Evolutionary conservation across 2,888 invertebrate genomes (phyloP).

Genomic region (Polyommatus icarus): DNA sequence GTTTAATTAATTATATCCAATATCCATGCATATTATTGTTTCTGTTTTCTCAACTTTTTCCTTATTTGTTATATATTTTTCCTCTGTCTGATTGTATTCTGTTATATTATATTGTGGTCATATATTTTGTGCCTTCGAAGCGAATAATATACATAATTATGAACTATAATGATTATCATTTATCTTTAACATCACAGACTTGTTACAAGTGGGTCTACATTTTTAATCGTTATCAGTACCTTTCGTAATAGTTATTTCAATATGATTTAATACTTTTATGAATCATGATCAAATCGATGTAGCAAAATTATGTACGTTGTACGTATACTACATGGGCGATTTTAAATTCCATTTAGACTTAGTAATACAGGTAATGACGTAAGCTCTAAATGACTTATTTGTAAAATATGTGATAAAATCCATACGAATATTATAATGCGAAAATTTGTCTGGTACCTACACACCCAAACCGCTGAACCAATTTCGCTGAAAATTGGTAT

Average conservation of each 20-base stretch:
- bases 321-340: background rate
- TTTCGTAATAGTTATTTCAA: conserved; percentile 4
- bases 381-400: background rate
- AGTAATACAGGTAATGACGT: background rate
- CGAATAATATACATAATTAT: background rate
- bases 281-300: background rate
- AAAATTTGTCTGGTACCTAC: no score
- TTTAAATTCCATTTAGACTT: conserved; percentile 6
- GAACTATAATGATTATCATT: background rate
- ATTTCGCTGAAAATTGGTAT: no score
- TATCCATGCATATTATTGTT: background rate
- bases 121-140: background rate
- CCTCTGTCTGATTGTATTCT: background rate
- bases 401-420: background rate
- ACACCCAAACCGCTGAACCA: no score
- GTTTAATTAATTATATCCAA: background rate
- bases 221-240: background rate
- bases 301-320: background rate
- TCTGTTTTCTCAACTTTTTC: background rate
- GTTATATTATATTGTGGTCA: background rate
- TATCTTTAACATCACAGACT: background rate
- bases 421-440: no score
- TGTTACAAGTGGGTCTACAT: background rate
- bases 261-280: background rate
- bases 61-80: conserved; percentile 6